Conservation (phyloP, 2,797 vertebrate genomes). For the Sebastiscus tertius region DNA sequence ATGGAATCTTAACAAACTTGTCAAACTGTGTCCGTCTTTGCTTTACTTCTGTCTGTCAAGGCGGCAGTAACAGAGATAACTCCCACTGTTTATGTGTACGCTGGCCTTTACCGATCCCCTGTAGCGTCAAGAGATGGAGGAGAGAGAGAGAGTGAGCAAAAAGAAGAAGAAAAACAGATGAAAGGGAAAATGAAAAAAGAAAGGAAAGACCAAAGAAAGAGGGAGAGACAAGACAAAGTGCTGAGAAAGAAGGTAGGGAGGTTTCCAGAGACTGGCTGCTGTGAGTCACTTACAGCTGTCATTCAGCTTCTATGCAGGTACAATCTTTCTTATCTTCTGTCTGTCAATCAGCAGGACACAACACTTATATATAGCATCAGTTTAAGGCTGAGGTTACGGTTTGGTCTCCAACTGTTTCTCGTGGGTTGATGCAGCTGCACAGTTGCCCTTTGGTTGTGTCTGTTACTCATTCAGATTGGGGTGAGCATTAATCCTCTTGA, state of each 20-base stretch:
- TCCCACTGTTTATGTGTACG: constrained; percentile 17
- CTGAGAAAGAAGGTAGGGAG: neutral
- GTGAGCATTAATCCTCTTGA: neutral
- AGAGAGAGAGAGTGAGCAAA: neutral
- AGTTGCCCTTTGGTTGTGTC: neutral
- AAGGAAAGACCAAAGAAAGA: neutral
- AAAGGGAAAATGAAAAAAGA: neutral
- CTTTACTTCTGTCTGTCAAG: neutral
- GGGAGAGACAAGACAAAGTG: neutral
- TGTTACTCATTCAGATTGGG: neutral
- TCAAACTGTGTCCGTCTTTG: constrained; percentile 3
- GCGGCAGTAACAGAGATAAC: neutral
- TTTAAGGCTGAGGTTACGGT: neutral
- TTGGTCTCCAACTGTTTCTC: neutral
- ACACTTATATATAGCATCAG: neutral
- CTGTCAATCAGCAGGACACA: neutral
- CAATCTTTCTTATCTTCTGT: neutral
- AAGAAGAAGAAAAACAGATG: neutral
- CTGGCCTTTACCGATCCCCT: constrained; percentile 1
- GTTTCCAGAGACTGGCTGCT: neutral
- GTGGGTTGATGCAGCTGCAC: neutral
- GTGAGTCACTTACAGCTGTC: neutral
- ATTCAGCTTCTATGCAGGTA: neutral
- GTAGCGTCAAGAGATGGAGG: neutral
- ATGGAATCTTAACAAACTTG: neutral